Evolutionary conservation across 2,113 vertebrate genomes (phyloP).

Genomic region (Ahaetulla prasina): DNA sequence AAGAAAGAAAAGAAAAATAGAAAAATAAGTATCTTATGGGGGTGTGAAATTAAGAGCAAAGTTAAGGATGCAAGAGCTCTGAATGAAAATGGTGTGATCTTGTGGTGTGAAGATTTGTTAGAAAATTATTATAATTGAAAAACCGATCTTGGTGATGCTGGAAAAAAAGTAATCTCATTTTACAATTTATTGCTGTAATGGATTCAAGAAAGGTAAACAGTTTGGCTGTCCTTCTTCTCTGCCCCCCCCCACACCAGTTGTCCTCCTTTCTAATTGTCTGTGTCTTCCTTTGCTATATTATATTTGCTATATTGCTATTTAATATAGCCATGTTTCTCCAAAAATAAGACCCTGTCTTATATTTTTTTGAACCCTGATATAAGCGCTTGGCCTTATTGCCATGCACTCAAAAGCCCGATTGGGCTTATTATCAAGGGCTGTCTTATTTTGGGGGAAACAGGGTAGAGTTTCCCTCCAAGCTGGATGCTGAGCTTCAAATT

Average conservation of each 20-base stretch:
- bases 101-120: neutral
- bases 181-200: neutral
- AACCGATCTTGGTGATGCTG: neutral
- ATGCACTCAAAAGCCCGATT: too few species aligned
- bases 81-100: neutral
- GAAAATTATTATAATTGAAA: neutral
- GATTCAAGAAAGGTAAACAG: neutral
- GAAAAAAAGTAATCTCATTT: neutral
- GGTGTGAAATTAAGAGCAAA: neutral
- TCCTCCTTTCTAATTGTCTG: neutral
- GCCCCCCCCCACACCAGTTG: neutral
- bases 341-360: too few species aligned
- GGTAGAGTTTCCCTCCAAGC: too few species aligned
- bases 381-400: too few species aligned
- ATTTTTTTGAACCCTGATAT: too few species aligned
- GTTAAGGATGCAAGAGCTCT: neutral
- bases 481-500: too few species aligned
- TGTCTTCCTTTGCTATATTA: neutral
- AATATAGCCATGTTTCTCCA: too few species aligned
- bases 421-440: too few species aligned
- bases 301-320: too few species aligned
- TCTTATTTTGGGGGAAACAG: too few species aligned
- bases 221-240: neutral
- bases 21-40: neutral
- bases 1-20: neutral